phyloP scores from a whole-genome alignment of 2,888 invertebrate species.

The Meta bourneti region DNA sequence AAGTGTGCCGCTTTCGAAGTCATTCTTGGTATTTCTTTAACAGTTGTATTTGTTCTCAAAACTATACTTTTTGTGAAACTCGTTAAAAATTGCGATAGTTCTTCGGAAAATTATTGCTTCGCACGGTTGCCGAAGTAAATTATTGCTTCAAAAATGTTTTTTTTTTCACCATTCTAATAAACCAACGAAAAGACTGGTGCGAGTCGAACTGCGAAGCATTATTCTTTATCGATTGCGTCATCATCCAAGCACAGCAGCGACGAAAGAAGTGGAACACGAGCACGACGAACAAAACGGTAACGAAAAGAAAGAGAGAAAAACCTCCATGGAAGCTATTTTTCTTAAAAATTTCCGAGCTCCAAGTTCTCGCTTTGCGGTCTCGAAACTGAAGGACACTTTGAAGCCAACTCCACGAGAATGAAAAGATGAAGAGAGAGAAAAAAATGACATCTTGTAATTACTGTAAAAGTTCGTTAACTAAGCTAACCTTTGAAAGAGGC shows the following conservation, averaged over 20 bases:
- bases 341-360: conserved; percentile 25
- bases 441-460: conserved; percentile 64
- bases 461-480: conserved; percentile 75
- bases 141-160: background rate
- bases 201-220: background rate
- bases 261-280: conserved; percentile 31
- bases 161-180: background rate
- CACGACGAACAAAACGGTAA: background rate
- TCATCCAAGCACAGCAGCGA: conserved; percentile 11
- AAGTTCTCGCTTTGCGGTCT: conserved; percentile 63
- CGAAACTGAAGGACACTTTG: conserved; percentile 56
- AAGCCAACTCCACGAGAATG: background rate
- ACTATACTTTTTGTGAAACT: no score
- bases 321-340: conserved; percentile 57
- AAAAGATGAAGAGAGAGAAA: background rate
- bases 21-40: no score
- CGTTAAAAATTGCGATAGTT: no score
- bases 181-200: background rate
- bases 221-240: conserved; percentile 32
- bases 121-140: background rate
- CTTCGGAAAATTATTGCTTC: no score
- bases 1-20: no score
- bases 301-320: conserved; percentile 16
- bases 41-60: no score
- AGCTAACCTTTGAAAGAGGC: conserved; percentile 58